phyloP scores from a whole-genome alignment of 2,113 vertebrate genomes.

The Perognathus longimembris region DNA sequence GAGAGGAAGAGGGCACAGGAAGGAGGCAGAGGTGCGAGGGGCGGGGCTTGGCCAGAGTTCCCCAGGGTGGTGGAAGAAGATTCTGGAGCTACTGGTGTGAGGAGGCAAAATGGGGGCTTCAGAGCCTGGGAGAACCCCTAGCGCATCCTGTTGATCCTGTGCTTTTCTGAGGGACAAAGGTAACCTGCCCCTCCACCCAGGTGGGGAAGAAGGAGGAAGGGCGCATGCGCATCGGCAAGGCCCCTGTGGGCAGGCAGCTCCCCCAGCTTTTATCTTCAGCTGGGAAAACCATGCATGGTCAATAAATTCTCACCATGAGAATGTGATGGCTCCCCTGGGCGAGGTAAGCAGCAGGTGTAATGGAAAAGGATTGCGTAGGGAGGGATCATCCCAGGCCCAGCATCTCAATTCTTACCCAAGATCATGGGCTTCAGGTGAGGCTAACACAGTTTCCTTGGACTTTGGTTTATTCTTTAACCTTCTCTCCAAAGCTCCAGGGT shows the following conservation, averaged over 20 bases:
- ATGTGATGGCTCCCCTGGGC: not conserved
- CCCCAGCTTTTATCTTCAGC: not conserved
- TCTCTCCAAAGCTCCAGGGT: not conserved
- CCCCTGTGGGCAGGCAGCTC: accelerated
- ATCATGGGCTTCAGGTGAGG: not conserved
- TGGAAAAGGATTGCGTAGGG: not conserved
- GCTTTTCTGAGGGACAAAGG: not conserved
- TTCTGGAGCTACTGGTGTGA: accelerated
- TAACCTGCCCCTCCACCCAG: not conserved
- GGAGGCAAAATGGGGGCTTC: not conserved
- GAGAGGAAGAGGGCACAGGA: not conserved
- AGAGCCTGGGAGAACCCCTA: not conserved
- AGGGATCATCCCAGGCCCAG: not conserved
- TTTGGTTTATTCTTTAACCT: not conserved
- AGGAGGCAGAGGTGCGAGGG: not conserved
- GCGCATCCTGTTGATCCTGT: not conserved
- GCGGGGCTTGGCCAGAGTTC: not conserved
- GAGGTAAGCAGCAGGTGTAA: not conserved
- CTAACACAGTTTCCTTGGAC: not conserved
- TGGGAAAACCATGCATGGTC: not conserved
- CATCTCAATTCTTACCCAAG: not conserved
- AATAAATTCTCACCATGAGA: not conserved
- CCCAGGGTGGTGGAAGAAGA: too few species aligned
- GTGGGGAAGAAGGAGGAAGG: not conserved
- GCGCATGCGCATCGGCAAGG: accelerated